Base-by-base conservation (phyloP, 2,113 vertebrate genomes). In the Phalacrocorax brasilianus region DNA sequence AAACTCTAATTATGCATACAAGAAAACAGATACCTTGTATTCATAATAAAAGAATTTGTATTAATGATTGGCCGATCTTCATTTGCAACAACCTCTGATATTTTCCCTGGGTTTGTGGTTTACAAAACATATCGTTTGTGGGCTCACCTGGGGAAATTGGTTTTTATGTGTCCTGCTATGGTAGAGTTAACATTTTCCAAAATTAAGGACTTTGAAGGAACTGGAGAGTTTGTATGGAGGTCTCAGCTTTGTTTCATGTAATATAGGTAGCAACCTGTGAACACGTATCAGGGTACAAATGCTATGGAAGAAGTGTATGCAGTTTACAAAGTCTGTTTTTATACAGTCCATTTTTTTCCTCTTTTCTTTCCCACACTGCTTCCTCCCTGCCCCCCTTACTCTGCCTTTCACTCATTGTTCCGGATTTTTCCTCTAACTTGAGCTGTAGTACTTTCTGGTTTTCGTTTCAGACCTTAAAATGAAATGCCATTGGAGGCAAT, bases 381-480 rank as follows among this genome's bases (percentile, higher is more conserved):
- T 21, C 53, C 28, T 7, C 28, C 28, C 53, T 14, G 15, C 27
- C 5, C 27, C 53, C 17, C 23, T 5, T 21, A 9, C 12, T 21
- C 10, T 23, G 5, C 44, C 22, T 81, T 65, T 85, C 24, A 23
- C 27, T 72, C 3, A 11, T 53, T 68, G 1, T 68, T 95, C 50
- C 45, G 68, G 16, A 33, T 88, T 65, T 81, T 91, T 74, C 32
- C 14, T 90, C 19, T 59, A 10, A 33, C 14, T 32, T 82, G 71
- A 82, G 24, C 62, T 93, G 58, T 50, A 83, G 62, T 33, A 35
- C 20, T 93, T 88, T 21, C 7, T 92, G 75, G 2, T 80, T 93
- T 91, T 77, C 63, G 59, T 88, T 90, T 95, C 49, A 50, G 62
- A 91, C n/a, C 38, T 82, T n/a, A 65, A 87, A 88, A 73, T 83